phyloP scores from a whole-genome alignment of 2,113 vertebrate genomes.

The Phyllopteryx taeniolatus region DNA sequence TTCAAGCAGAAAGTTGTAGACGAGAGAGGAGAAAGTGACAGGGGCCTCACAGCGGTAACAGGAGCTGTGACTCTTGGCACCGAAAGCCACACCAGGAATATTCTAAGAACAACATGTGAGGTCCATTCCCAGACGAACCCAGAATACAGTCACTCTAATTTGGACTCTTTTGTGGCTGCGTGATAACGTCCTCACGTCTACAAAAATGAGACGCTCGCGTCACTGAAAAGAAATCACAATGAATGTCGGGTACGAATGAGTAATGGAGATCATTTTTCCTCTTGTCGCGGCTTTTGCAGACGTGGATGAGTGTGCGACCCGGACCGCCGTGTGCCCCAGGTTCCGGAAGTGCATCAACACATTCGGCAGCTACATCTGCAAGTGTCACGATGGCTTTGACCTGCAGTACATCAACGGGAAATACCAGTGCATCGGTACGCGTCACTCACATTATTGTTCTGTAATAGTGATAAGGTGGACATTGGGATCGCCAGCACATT shows the following conservation, averaged over 20 bases:
- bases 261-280: not conserved
- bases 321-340: slow-evolving; percentile 83
- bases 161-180: slow-evolving; percentile 25
- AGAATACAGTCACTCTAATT: not conserved
- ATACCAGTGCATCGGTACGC: slow-evolving; percentile 92
- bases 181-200: slow-evolving; percentile 47
- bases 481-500: not conserved
- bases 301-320: slow-evolving; percentile 87
- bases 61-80: not conserved
- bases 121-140: not conserved
- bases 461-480: not conserved
- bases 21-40: not conserved
- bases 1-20: not conserved
- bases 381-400: slow-evolving; percentile 90
- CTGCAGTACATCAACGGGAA: slow-evolving; percentile 90
- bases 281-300: slow-evolving; percentile 68
- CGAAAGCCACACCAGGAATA: slow-evolving; percentile 2
- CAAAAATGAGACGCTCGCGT: slow-evolving; percentile 35
- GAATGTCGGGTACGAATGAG: not conserved
- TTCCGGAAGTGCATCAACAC: slow-evolving; percentile 94
- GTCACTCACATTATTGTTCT: not conserved
- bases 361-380: slow-evolving; percentile 97
- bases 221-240: not conserved
- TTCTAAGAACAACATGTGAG: slow-evolving; percentile 6
- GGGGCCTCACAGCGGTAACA: not conserved